Percentiles rank a stretch among this genome's conserved stretches.
Evolutionary conservation across 1,140 invertebrate species (phyloP).

Genomic region (Phymastichus coffea): DNA sequence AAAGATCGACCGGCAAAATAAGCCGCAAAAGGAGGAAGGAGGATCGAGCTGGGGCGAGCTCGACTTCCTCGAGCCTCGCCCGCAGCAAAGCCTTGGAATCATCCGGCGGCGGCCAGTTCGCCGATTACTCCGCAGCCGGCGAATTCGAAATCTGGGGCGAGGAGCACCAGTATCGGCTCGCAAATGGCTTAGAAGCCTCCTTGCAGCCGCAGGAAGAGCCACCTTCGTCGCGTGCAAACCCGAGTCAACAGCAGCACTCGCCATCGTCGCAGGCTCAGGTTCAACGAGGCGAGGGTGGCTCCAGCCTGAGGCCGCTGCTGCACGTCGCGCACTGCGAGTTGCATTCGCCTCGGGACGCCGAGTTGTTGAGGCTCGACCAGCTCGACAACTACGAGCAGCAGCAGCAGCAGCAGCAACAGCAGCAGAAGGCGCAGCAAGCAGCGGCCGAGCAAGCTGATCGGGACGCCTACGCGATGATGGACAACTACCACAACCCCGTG

Average conservation of each 20-base stretch:
- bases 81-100: constrained; percentile 20
- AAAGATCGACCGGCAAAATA: constrained; percentile 26
- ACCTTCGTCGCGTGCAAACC: constrained; percentile 31
- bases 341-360: constrained; percentile 53
- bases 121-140: constrained; percentile 54
- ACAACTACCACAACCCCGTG: constrained; percentile 54
- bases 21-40: constrained; percentile 29
- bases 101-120: constrained; percentile 32
- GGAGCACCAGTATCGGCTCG: constrained; percentile 42
- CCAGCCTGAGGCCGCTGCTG: constrained; percentile 50
- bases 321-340: constrained; percentile 55
- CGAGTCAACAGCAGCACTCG: constrained; percentile 39
- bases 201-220: constrained; percentile 8
- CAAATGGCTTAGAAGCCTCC: constrained; percentile 54
- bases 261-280: constrained; percentile 37
- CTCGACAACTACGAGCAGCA: constrained; percentile 46
- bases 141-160: constrained; percentile 57
- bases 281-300: constrained; percentile 53
- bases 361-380: constrained; percentile 51
- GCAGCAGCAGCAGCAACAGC: constrained; percentile 37
- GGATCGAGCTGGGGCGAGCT: constrained; percentile 23
- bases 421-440: constrained; percentile 43
- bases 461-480: constrained; percentile 53
- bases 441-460: constrained; percentile 44
- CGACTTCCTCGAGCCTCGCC: constrained; percentile 24